A percentile compares a stretch with the other conserved stretches of the same genome.
Conservation (phyloP, 92 coral and sea anemone genomes). For the Parazoanthus swiftii region DNA sequence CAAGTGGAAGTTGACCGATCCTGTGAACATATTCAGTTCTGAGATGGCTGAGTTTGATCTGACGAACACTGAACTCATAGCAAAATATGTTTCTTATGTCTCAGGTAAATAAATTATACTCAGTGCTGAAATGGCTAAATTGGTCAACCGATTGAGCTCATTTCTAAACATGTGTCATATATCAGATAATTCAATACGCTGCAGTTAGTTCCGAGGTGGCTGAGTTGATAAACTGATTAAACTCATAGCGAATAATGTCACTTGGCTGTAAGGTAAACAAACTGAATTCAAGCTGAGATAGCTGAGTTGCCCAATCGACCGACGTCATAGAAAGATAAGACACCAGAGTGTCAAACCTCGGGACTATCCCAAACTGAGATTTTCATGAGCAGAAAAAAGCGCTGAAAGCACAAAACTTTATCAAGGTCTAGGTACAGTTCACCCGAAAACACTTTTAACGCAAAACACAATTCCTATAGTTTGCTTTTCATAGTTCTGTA, state of each 20-base stretch:
- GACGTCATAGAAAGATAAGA: conserved; percentile 58
- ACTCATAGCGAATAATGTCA: conserved; percentile 58
- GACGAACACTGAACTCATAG: conserved; percentile 67
- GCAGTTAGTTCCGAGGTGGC: conserved; percentile 68
- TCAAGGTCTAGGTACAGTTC: too few species aligned
- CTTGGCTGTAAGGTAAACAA: conserved; percentile 81
- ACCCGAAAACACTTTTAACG: too few species aligned
- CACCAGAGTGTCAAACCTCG: conserved; percentile 62
- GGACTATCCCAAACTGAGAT: too few species aligned
- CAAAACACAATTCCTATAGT: too few species aligned
- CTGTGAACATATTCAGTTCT: conserved; percentile 78
- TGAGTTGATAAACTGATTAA: conserved; percentile 83
- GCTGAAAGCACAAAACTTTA: too few species aligned
- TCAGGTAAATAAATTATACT: conserved; percentile 84
- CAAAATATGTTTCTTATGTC: conserved; percentile 72
- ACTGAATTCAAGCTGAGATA: conserved; percentile 70
- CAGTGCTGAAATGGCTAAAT: conserved; percentile 88
- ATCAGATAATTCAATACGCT: too few species aligned
- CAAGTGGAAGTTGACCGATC: conserved; percentile 74
- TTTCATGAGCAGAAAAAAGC: not conserved
- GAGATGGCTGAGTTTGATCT: conserved; percentile 97
- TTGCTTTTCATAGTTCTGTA: too few species aligned
- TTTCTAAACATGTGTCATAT: conserved; percentile 76
- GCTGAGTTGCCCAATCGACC: conserved; percentile 90
- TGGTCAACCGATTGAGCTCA: conserved; percentile 73